Evolutionary conservation across 2,888 invertebrate species (phyloP), one percentile per base, ranked within the genome.

Genomic region (Allygus modestus): DNA sequence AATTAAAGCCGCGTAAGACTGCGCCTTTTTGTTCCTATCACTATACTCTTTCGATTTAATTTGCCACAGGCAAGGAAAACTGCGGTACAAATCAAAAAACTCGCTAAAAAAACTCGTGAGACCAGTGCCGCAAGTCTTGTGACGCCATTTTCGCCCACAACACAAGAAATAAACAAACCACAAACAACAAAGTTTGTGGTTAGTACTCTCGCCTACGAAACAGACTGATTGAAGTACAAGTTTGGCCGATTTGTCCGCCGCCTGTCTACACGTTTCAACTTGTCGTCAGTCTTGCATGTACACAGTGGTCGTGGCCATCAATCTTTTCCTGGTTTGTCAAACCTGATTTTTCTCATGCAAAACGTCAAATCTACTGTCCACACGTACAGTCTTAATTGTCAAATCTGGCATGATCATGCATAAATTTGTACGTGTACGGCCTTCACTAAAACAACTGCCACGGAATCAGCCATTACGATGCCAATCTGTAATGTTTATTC

Each of bases 281-380:
- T 54, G 26, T 54, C 79, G 28, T 61, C 81, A 81, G 81, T 58
- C 81, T 81, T 46, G 81, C 81, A 81, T 81, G 58, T 28, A 51
- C 81, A 0, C 54, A 81, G 46, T 1, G 81, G 81, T 81, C 58
- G 33, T 1, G 81, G 0, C 46, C 61, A 58, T 81, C 58, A 54
- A 33, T 81, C 81, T 81, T 81, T 81, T 58, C 0, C 37, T n/a
- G 81, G 81, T 81, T 58, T 81, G 61, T 58, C 81, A 81, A 81
- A 58, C 31, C 58, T 54, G 17, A 15, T 58, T 12, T 54, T 81
- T n/a, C 5, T 79, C 79, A 79, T 51, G 79, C 79, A 79, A 79
- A 51, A 79, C 51, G 54, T 79, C 79, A 79, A 79, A 79, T 17
- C 17, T 51, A 0, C 20, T 28, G 51, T 79, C 54, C 51, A 79